Evolutionary conservation across 1,140 invertebrate species (phyloP), one percentile per base, ranked within the genome.

Genomic region (Cepaea nemoralis): DNA sequence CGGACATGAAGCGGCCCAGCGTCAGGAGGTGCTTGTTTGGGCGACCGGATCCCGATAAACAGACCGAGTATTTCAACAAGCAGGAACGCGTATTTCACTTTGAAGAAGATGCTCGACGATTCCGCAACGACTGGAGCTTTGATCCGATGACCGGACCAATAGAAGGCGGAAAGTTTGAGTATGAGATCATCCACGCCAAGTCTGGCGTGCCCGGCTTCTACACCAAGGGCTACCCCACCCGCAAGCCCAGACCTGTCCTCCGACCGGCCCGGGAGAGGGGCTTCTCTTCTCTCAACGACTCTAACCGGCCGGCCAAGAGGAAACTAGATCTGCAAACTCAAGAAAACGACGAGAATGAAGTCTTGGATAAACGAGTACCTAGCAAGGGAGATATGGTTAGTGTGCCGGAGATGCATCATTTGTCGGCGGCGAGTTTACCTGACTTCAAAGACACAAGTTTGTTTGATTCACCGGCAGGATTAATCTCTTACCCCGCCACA

Each of bases 161-260:
- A 63, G n/a, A 27, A 63, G 59, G 27, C 6, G 59, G 59, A 63
- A 27, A 27, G n/a, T 63, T 63, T 63, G 8, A 63, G 33, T 63
- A 31, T 31, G 59, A 63, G 33, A 19, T 63, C 6, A 63, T 63
- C 59, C 10, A n/a, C 0, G 22, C 33, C n/a, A 27, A 63, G 27
- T 63, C 59, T 63, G 33, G 27, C 27, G 5, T 31, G 6, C 59
- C 59, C 5, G n/a, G n/a, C 22, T 63, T 63, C 27, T 63, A 63
- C 59, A 31, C 27, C 2, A 63, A 63, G 33, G 27, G 27, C 59
- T 63, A 63, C 59, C 5, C 55, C 10, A 31, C 59, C 6, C 59
- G 59, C 59, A 63, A 63, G 59, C 33, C 59, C 33, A 63, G n/a
- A 63, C 59, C n/a, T 63, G 59, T 31, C n/a, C 50, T n/a, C 50